A percentile compares a stretch with the other conserved stretches of the same genome.
These are phyloP conservation scores for Pangasius macronema DNA, from an alignment of 2,797 vertebrate genomes.

Conservation along the genomic window DNA sequence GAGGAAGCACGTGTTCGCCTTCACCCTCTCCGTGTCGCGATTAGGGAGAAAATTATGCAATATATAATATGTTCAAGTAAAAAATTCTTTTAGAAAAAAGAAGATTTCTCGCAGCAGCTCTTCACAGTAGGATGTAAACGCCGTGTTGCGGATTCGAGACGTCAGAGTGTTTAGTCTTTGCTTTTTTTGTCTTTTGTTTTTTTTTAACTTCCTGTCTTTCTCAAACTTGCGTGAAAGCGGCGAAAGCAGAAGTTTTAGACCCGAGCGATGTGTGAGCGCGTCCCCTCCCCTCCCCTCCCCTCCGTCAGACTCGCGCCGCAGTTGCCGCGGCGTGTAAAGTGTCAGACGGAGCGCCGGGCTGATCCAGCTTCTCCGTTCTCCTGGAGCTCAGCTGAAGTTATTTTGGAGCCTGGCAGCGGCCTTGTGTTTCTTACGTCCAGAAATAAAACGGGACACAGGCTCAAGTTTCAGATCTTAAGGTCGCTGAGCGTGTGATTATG, in stretches of 20 bases:
- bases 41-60: neutral
- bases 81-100: too few species aligned
- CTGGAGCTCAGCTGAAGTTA: slow-evolving; percentile 28
- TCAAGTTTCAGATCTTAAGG: neutral
- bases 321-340: slow-evolving; percentile 47
- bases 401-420: slow-evolving; percentile 46
- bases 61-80: too few species aligned
- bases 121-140: too few species aligned
- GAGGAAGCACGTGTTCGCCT: too few species aligned
- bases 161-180: neutral
- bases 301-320: slow-evolving; percentile 40
- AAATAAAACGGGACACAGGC: slow-evolving; percentile 66
- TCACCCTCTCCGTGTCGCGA: too few species aligned
- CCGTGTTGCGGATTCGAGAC: neutral
- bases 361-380: slow-evolving; percentile 37
- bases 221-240: neutral
- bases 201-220: neutral
- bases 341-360: slow-evolving; percentile 30
- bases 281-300: too few species aligned
- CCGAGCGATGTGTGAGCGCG: neutral
- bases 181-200: neutral
- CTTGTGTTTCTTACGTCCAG: slow-evolving; percentile 40
- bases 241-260: neutral
- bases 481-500: neutral
- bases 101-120: too few species aligned